Percentiles rank a stretch among this genome's conserved stretches.
Evolutionary conservation across 2,113 vertebrate genomes (phyloP).

Genomic region (Centropus bengalensis): DNA sequence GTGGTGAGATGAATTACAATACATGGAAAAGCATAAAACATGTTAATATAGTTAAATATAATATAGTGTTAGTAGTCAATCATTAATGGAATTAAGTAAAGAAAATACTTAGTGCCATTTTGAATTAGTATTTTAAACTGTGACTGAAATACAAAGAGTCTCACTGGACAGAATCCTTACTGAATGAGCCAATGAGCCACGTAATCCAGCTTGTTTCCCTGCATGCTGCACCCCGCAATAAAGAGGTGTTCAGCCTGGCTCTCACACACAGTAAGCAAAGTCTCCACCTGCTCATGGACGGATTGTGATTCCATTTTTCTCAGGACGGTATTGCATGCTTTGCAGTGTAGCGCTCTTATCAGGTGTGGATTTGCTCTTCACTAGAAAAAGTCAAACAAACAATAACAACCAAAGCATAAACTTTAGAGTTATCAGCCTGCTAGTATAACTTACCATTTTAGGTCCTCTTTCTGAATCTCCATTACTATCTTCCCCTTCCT

Average conservation of each 20-base stretch:
- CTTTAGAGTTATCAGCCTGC: neutral
- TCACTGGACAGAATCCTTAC: neutral
- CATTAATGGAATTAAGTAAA: neutral
- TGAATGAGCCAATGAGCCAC: neutral
- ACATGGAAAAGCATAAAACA: neutral
- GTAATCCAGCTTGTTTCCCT: neutral
- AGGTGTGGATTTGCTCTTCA: neutral
- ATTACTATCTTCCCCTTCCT: neutral
- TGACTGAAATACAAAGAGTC: neutral
- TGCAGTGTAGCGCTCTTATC: neutral
- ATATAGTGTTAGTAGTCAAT: slow-evolving; percentile 11
- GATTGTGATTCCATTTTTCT: neutral
- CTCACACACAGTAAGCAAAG: neutral
- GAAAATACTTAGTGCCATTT: neutral
- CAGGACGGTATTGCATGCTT: accelerated
- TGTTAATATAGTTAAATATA: neutral
- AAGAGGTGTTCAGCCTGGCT: neutral
- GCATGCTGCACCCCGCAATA: neutral
- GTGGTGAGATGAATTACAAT: slow-evolving; percentile 41
- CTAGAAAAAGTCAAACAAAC: neutral
- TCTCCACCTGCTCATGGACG: neutral
- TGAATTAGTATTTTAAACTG: neutral
- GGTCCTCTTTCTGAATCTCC: neutral
- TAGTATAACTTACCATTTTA: neutral
- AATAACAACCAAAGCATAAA: neutral